Evolutionary conservation across 2,888 invertebrate species (phyloP).

Genomic region (Thereva nobilitata): DNA sequence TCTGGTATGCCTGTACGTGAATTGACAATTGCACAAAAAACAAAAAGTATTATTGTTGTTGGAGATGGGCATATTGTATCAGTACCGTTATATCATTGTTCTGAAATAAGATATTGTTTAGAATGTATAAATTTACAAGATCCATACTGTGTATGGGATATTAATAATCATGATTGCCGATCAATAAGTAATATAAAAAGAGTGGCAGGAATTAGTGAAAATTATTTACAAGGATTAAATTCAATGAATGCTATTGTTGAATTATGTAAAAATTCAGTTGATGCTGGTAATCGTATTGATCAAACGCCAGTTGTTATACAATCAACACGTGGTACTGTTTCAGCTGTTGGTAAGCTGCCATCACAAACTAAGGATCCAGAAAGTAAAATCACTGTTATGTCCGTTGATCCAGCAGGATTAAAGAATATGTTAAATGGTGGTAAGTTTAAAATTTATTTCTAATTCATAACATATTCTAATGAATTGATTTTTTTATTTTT

Average conservation of each 20-base stretch:
- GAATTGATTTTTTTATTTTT: conserved; percentile 22
- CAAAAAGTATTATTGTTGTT: conserved; percentile 83
- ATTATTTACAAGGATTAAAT: conserved; percentile 52
- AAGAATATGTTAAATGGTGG: conserved; percentile 51
- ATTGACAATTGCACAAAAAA: conserved; percentile 73
- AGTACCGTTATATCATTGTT: conserved; percentile 84
- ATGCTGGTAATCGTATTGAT: conserved; percentile 42
- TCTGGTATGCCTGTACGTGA: conserved; percentile 73
- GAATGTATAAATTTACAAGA: conserved; percentile 91
- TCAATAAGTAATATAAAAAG: conserved; percentile 42
- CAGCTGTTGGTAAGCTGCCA: conserved; percentile 42
- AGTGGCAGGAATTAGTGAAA: conserved; percentile 46
- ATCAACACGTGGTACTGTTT: conserved; percentile 46
- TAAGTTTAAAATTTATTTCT: conserved; percentile 1
- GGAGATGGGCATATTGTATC: conserved; percentile 85
- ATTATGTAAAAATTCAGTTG: conserved; percentile 50
- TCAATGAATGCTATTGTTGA: conserved; percentile 51
- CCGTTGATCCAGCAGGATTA: conserved; percentile 51
- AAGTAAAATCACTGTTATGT: conserved; percentile 45
- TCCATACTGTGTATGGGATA: conserved; percentile 97
- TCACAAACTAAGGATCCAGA: conserved; percentile 30
- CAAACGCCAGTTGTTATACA: conserved; percentile 39
- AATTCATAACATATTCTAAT: conserved; percentile 13
- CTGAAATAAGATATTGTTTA: conserved; percentile 66
- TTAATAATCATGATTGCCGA: conserved; percentile 65